Conservation (phyloP, 2,113 vertebrate species). For the Lanius ludovicianus region DNA sequence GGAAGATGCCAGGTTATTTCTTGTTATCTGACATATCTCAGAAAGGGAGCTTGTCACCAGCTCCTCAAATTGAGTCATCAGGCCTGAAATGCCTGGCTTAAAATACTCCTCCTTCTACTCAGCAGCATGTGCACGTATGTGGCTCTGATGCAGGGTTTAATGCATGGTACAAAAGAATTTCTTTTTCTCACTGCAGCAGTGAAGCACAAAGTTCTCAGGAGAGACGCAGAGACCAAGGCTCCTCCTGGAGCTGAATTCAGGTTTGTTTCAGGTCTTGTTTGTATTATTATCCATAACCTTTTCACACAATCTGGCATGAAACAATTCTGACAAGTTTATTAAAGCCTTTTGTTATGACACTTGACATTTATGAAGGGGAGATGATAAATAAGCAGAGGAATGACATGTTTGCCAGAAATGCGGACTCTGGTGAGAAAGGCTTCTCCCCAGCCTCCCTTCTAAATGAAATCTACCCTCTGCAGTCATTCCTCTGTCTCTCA, state of each 20-base stretch:
- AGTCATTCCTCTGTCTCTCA: not conserved
- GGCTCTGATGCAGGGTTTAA: not conserved
- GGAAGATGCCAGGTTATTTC: slow-evolving; percentile 2
- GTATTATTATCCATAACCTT: slow-evolving; percentile 60
- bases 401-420: slow-evolving; percentile 24
- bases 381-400: slow-evolving; percentile 54
- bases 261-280: slow-evolving; percentile 1
- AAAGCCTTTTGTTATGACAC: slow-evolving; percentile 61
- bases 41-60: slow-evolving; percentile 26
- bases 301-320: slow-evolving; percentile 50
- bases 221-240: not conserved
- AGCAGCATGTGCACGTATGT: not conserved
- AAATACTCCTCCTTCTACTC: not conserved
- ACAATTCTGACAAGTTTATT: slow-evolving; percentile 67
- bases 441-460: slow-evolving; percentile 4
- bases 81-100: not conserved
- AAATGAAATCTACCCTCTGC: slow-evolving; percentile 17
- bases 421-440: not conserved
- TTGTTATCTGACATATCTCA: not conserved
- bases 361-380: slow-evolving; percentile 62
- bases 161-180: not conserved
- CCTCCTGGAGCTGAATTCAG: not conserved
- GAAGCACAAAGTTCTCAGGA: not conserved
- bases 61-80: slow-evolving; percentile 40
- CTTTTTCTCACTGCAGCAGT: not conserved